phyloP scores from a whole-genome alignment of 2,113 vertebrate species.

The Leptocoma aspasia region DNA sequence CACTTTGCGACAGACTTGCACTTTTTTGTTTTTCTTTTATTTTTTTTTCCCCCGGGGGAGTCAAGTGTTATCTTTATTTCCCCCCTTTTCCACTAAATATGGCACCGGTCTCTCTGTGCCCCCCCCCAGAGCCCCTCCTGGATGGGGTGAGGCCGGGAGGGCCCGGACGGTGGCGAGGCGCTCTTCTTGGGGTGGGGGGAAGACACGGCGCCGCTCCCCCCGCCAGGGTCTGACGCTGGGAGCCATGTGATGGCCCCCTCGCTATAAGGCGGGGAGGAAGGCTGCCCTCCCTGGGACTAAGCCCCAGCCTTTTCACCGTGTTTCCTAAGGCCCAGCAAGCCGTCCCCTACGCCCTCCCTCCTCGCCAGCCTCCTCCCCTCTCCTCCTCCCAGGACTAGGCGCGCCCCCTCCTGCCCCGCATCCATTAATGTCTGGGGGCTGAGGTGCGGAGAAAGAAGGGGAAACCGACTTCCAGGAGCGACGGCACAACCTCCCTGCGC shows the following conservation, averaged over 20 bases:
- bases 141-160: background rate
- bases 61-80: background rate
- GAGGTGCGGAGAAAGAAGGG: background rate
- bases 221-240: constrained; percentile 76
- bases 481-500: background rate
- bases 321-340: background rate
- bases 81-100: background rate
- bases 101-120: background rate
- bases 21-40: too few species aligned
- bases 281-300: constrained; percentile 84
- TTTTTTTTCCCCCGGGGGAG: too few species aligned
- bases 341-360: background rate
- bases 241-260: constrained; percentile 82
- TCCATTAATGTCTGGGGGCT: background rate
- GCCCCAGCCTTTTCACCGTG: constrained; percentile 71
- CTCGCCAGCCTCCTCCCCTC: background rate
- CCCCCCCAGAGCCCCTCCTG: background rate
- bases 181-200: background rate
- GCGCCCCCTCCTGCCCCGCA: background rate
- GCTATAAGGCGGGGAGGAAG: constrained; percentile 77
- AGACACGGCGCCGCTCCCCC: background rate
- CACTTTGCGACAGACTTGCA: background rate
- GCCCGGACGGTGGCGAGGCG: background rate
- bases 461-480: background rate
- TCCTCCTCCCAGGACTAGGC: background rate